These are phyloP conservation scores for Battus philenor DNA, from an alignment of 1,140 invertebrate species.

Conservation along the genomic window DNA sequence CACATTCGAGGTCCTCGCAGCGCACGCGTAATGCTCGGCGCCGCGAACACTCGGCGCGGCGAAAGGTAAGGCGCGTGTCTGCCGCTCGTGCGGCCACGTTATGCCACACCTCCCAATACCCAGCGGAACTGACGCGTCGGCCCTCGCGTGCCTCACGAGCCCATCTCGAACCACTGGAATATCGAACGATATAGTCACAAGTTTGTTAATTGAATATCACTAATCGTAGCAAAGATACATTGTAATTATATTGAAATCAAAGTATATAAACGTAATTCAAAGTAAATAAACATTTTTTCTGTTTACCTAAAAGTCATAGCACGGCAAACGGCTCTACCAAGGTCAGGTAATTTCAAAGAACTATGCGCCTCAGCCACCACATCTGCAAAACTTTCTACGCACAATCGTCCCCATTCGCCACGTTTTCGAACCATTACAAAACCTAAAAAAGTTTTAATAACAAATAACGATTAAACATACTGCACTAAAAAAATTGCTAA, in stretches of 20 bases:
- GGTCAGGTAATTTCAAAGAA: constrained; percentile 80
- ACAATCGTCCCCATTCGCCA: constrained; percentile 88
- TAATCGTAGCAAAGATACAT: too few species aligned
- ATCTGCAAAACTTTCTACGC: constrained; percentile 81
- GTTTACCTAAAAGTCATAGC: constrained; percentile 86
- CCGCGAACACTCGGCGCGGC: constrained; percentile 78
- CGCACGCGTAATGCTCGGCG: constrained; percentile 81
- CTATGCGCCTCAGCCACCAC: constrained; percentile 74
- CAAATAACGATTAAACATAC: not conserved
- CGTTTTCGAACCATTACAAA: constrained; percentile 85
- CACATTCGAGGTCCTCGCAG: constrained; percentile 85
- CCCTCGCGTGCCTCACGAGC: constrained; percentile 60
- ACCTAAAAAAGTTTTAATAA: constrained; percentile 61
- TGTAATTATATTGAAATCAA: too few species aligned
- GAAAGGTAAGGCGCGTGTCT: constrained; percentile 80
- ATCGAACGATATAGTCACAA: too few species aligned
- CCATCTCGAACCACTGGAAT: constrained; percentile 50
- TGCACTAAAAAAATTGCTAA: not conserved
- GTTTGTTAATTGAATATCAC: too few species aligned
- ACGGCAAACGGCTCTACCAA: constrained; percentile 86
- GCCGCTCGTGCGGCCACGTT: constrained; percentile 57
- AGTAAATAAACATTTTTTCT: too few species aligned
- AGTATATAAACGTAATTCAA: too few species aligned
- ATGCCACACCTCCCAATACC: constrained; percentile 69
- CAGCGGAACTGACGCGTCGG: constrained; percentile 45